These are phyloP conservation scores for Varanus komodoensis DNA, from an alignment of 2,113 vertebrate genomes.

Conservation along the genomic window DNA sequence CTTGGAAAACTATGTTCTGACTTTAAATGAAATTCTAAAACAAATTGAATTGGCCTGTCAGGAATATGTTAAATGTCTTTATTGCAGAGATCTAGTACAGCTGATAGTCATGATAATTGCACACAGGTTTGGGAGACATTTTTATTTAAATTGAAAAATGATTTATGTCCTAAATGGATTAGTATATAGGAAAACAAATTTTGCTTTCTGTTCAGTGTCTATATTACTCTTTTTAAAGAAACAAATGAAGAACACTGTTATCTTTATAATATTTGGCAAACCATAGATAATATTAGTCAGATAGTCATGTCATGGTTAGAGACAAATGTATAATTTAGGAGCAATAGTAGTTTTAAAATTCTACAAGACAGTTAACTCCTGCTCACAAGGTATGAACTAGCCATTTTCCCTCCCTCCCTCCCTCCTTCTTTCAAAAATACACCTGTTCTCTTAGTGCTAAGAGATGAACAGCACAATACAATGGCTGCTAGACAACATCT, in stretches of 20 bases:
- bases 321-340: not conserved
- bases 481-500: too few relatives aligned
- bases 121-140: not conserved
- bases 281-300: not conserved
- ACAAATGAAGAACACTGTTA: not conserved
- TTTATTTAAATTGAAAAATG: conserved; percentile 10
- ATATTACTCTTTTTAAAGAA: not conserved
- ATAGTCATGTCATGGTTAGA: not conserved
- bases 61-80: not conserved
- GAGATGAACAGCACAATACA: too few relatives aligned
- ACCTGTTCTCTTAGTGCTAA: not conserved
- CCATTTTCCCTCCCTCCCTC: not conserved
- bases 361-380: not conserved
- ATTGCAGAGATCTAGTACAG: not conserved
- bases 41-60: not conserved
- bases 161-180: conserved; percentile 5
- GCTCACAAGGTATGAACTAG: not conserved
- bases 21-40: not conserved
- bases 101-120: not conserved
- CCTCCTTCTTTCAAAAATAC: too few relatives aligned
- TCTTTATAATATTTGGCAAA: not conserved
- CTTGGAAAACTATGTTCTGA: not conserved
- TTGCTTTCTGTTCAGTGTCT: not conserved
- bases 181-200: not conserved
- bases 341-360: not conserved